These are phyloP conservation scores for Salarias fasciatus DNA, from an alignment of 2,797 vertebrate species.

Conservation along the genomic window DNA sequence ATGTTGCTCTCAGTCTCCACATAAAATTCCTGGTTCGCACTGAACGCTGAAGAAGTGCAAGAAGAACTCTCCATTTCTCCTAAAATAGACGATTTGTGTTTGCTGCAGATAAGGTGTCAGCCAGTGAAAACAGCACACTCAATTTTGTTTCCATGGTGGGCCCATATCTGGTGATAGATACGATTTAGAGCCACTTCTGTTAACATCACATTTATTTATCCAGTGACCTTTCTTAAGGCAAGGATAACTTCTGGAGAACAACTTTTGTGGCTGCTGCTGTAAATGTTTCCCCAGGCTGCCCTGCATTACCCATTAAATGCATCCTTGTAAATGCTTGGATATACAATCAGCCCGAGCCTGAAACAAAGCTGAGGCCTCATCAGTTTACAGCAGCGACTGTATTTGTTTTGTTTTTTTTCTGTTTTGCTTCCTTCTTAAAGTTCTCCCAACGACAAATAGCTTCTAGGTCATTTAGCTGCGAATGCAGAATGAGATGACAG, in stretches of 20 bases:
- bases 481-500: constrained; percentile 47
- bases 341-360: constrained; percentile 3
- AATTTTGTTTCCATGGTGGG: constrained; percentile 46
- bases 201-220: constrained; percentile 57
- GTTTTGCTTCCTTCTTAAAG: neutral
- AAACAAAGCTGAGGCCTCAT: constrained; percentile 22
- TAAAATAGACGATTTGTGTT: constrained; percentile 47
- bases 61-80: constrained; percentile 24
- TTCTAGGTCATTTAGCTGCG: constrained; percentile 44
- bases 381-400: constrained; percentile 17
- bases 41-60: constrained; percentile 10
- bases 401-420: constrained; percentile 14
- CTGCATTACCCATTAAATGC: constrained; percentile 28
- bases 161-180: constrained; percentile 32
- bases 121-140: constrained; percentile 31
- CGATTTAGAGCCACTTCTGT: constrained; percentile 41
- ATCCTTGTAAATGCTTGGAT: constrained; percentile 11
- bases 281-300: constrained; percentile 31
- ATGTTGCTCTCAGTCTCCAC: constrained; percentile 38
- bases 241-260: constrained; percentile 41
- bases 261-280: constrained; percentile 27
- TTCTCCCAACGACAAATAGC: constrained; percentile 42
- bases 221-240: constrained; percentile 54
- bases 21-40: constrained; percentile 22
- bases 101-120: constrained; percentile 52